phyloP scores from a whole-genome alignment of 2,888 invertebrate genomes.

The Thymelicus acteon region DNA sequence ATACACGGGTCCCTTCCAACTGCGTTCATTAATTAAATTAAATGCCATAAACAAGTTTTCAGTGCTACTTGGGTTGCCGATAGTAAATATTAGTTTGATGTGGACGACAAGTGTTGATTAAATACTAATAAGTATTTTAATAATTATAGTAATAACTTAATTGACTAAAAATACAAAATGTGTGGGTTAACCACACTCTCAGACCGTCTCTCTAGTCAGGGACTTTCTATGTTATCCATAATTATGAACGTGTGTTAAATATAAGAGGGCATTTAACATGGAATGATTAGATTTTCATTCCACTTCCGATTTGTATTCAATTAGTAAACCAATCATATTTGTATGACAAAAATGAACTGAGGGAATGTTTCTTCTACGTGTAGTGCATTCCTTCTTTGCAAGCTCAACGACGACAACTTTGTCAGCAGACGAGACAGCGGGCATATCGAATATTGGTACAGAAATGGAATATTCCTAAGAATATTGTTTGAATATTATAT shows the following conservation, averaged over 20 bases:
- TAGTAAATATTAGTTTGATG: slow-evolving; percentile 12
- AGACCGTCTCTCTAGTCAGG: too few relatives aligned
- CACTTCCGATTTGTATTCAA: too few relatives aligned
- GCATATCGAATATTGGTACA: slow-evolving; percentile 4
- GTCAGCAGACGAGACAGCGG: background rate
- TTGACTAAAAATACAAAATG: too few relatives aligned
- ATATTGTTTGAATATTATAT: slow-evolving; percentile 15
- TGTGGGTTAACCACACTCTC: too few relatives aligned
- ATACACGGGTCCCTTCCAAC: slow-evolving; percentile 26
- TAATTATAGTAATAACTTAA: too few relatives aligned
- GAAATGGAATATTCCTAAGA: background rate
- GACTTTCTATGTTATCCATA: too few relatives aligned
- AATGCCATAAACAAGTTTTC: slow-evolving; percentile 32
- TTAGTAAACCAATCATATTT: too few relatives aligned
- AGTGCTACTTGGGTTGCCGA: slow-evolving; percentile 14
- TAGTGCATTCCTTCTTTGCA: background rate
- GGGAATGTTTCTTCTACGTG: background rate
- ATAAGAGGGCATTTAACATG: too few relatives aligned
- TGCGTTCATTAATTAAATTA: slow-evolving; percentile 33
- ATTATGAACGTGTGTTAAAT: too few relatives aligned
- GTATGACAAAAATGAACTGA: too few relatives aligned
- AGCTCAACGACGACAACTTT: too few relatives aligned
- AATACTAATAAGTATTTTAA: background rate
- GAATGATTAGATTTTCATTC: too few relatives aligned
- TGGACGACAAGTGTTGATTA: background rate